Evolutionary conservation across 2,113 vertebrate species (phyloP).

Genomic region (Apaloderma vittatum): DNA sequence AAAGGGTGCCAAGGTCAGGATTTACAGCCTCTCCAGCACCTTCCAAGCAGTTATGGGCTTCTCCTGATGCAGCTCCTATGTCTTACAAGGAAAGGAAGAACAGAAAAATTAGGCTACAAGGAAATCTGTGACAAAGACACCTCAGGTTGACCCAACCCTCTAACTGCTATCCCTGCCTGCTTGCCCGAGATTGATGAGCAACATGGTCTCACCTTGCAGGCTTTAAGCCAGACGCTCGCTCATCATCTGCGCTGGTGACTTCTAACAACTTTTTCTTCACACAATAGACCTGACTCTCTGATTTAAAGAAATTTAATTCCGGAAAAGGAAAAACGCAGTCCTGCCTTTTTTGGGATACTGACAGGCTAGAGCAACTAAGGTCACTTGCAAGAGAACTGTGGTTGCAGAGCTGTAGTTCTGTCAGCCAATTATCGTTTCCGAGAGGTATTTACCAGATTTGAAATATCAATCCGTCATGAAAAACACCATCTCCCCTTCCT

Average conservation of each 20-base stretch:
- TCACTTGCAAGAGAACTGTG: neutral
- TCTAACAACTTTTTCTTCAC: neutral
- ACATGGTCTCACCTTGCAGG: neutral
- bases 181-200: neutral
- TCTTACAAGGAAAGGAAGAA: neutral
- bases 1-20: neutral
- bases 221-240: neutral
- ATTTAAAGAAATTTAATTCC: neutral
- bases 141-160: fast-evolving
- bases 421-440: neutral
- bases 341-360: neutral
- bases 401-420: neutral
- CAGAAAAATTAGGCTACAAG: neutral
- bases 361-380: neutral
- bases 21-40: neutral
- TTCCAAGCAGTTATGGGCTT: neutral
- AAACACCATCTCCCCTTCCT: neutral
- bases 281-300: neutral
- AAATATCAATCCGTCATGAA: neutral
- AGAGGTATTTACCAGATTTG: neutral
- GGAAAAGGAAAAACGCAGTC: neutral
- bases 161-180: neutral
- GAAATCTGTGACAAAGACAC: neutral
- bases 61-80: neutral
- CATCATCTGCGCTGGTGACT: fast-evolving